Evolutionary conservation across 2,888 invertebrate species (phyloP).

Genomic region (Dasypolia templi): DNA sequence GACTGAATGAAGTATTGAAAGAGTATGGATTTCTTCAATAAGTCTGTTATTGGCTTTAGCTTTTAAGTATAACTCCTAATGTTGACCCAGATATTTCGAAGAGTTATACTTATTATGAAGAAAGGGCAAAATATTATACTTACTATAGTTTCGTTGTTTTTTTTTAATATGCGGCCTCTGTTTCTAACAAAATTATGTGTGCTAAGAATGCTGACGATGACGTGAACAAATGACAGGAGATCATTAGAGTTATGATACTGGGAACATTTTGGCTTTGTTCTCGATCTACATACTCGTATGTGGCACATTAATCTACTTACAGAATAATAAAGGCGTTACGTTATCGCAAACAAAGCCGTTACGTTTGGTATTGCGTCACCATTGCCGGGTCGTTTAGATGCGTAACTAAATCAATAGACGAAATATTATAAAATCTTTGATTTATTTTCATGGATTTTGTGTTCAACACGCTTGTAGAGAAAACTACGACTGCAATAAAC

Average conservation of each 20-base stretch:
- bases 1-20: neutral
- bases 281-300: conserved; percentile 38
- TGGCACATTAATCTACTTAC: conserved; percentile 49
- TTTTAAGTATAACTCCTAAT: neutral
- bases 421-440: conserved; percentile 55
- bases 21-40: neutral
- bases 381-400: conserved; percentile 61
- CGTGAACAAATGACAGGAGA: conserved; percentile 51
- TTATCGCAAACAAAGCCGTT: conserved; percentile 61
- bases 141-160: neutral
- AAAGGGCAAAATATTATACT: neutral
- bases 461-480: conserved; percentile 10
- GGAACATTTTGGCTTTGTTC: conserved; percentile 40
- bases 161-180: neutral
- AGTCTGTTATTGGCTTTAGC: neutral
- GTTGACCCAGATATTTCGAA: neutral
- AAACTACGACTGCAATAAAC: conserved; percentile 18
- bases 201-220: conserved; percentile 28
- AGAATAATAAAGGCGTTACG: conserved; percentile 51
- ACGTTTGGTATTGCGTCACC: conserved; percentile 66
- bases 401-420: conserved; percentile 57
- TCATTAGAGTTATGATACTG: conserved; percentile 33
- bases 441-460: conserved; percentile 31
- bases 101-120: neutral
- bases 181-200: conserved; percentile 7